phyloP scores from a whole-genome alignment of 2,888 invertebrate species.

The Eudemis profundana region DNA sequence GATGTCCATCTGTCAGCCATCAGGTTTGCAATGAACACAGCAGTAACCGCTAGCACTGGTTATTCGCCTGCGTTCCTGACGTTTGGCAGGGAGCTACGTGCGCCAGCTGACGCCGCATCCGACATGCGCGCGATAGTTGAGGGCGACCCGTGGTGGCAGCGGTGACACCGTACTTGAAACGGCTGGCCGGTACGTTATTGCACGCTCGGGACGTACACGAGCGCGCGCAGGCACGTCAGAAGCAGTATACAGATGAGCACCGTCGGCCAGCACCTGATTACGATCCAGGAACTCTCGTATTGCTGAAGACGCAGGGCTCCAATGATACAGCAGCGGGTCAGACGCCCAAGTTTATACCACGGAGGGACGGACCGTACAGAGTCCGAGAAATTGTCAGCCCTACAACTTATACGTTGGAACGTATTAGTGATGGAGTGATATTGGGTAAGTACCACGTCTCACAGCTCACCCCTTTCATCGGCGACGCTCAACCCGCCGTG shows the following conservation, averaged over 20 bases:
- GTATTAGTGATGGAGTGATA: not conserved
- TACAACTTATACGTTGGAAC: too few relatives aligned
- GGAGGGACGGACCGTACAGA: not conserved
- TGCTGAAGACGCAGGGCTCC: not conserved
- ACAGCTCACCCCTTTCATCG: not conserved
- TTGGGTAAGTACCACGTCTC: not conserved
- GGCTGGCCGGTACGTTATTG: not conserved
- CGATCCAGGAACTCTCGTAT: not conserved
- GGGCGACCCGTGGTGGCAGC: not conserved
- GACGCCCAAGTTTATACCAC: not conserved
- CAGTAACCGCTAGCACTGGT: slow-evolving; percentile 12
- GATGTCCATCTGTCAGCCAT: slow-evolving; percentile 25
- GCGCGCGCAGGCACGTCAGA: not conserved
- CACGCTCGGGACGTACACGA: not conserved
- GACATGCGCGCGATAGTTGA: not conserved
- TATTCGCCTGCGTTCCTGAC: slow-evolving; percentile 44
- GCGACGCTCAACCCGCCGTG: not conserved
- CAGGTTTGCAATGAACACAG: not conserved
- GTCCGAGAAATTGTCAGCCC: too few relatives aligned
- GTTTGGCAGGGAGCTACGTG: too few relatives aligned
- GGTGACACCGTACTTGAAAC: not conserved
- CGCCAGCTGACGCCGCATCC: not conserved
- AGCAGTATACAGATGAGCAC: not conserved
- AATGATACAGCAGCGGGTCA: not conserved
- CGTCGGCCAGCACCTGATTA: not conserved